Base-by-base conservation (phyloP, 2,113 vertebrate genomes). In the Thalassarche chlororhynchos region DNA sequence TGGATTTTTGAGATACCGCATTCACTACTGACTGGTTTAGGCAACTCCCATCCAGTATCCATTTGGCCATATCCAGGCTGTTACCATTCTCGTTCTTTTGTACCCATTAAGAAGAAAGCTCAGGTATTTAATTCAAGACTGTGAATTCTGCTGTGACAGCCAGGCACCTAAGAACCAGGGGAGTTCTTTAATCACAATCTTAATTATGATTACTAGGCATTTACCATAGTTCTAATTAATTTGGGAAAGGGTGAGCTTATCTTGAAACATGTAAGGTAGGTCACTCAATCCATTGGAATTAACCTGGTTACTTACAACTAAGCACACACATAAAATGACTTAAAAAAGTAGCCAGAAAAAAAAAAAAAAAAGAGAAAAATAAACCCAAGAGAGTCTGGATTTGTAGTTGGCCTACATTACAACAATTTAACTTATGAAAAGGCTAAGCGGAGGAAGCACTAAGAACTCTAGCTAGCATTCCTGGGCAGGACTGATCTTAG, bases 291-390 rank as follows among this genome's bases (percentile, higher is more conserved):
- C 34, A 62, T 1, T 62, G 21, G 76, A 88, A 86, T 86, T 94
- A 92, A 92, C 72, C 77, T 75, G 64, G n/a, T 93, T 95, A 79
- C 65, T 70, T 86, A 71, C 68, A 93, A 78, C 52, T 84, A 89
- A 74, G 55, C 26, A 74, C 47, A 89, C 1, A 0, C 44, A 86
- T 16, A 61, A 85, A 89, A 54, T 66, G 1, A 88, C 54, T 83
- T 88, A 14, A 17, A 76, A 93, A 90, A 86, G 32, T 52, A 93
- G 86, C 31, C 21, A 79, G 34, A 1, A 6, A 38, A 60, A 61
- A 23, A 64, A 38, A n/a, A 21, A 34, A 61, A 29, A 54, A 17
- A 38, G 3, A 40, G 14, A 87, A 49, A 86, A 77, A 21, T 46
- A 92, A 87, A 84, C 57, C 24, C 87, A 87, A 65, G 70, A 52